These are phyloP conservation scores for Strigamia transsilvanica DNA, from an alignment of 2,888 invertebrate species.

Conservation along the genomic window DNA sequence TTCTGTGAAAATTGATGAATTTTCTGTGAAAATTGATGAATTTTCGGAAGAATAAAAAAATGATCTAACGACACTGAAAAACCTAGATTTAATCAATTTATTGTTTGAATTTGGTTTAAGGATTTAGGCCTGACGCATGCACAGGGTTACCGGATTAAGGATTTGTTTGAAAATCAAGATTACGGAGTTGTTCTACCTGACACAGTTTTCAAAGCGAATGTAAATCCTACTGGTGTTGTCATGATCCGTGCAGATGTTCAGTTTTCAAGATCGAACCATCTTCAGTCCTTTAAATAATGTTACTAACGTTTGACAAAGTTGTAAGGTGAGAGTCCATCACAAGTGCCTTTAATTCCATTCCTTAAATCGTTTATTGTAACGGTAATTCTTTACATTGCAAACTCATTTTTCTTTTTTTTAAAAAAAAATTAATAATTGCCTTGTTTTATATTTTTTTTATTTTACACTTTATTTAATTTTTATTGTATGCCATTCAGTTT, in stretches of 20 bases:
- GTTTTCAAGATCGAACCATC: slow-evolving; percentile 22
- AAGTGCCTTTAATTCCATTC: slow-evolving; percentile 17
- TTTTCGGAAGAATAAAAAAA: too few species aligned
- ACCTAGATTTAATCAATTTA: too few species aligned
- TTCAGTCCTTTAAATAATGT: slow-evolving; percentile 13
- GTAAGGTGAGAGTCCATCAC: not conserved
- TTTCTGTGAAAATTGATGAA: too few species aligned
- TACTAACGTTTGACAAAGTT: not conserved
- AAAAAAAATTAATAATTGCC: not conserved
- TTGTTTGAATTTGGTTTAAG: slow-evolving; percentile 36
- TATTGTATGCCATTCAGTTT: slow-evolving; percentile 3
- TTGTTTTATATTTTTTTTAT: not conserved
- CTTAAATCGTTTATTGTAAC: not conserved
- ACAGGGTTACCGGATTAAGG: slow-evolving; percentile 77
- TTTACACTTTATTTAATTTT: slow-evolving; percentile 22
- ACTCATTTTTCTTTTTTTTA: too few species aligned
- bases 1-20: too few species aligned
- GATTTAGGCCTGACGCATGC: slow-evolving; percentile 78
- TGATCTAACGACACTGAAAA: too few species aligned
- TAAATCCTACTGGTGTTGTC: slow-evolving; percentile 56
- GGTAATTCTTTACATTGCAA: not conserved
- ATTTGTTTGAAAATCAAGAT: slow-evolving; percentile 85
- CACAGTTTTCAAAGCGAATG: slow-evolving; percentile 51
- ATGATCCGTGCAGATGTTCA: slow-evolving; percentile 53
- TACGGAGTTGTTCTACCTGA: slow-evolving; percentile 83